Conservation (phyloP, 2,113 vertebrate species). For the Empidonax alnorum region DNA sequence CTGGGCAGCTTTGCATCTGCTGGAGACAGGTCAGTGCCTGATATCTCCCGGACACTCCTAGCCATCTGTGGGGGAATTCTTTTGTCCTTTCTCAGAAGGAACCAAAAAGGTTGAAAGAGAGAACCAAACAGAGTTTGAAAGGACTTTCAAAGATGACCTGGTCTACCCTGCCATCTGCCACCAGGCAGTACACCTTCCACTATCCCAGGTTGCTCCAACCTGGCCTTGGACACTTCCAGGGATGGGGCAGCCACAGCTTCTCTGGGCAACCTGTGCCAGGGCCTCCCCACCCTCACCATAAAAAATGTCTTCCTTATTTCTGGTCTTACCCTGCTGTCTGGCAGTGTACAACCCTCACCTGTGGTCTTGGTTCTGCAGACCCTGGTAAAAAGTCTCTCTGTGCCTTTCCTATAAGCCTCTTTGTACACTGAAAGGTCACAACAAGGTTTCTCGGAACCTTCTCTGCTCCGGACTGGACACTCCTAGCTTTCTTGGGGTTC, state of each 20-base stretch:
- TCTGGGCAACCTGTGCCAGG: neutral
- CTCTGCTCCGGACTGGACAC: neutral
- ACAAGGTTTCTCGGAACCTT: neutral
- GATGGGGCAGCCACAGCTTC: neutral
- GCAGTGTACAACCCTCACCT: accelerated
- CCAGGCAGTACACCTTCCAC: neutral
- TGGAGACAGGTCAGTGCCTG: neutral
- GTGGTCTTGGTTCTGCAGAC: neutral
- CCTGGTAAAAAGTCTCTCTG: neutral
- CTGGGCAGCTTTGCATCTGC: neutral
- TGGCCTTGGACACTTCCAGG: neutral
- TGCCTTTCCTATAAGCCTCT: neutral
- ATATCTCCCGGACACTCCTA: neutral
- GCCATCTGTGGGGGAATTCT: neutral
- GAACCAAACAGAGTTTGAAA: neutral
- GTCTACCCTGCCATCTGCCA: neutral
- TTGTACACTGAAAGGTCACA: neutral
- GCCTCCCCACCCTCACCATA: neutral
- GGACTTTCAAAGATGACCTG: neutral
- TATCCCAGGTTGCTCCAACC: neutral
- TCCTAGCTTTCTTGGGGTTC: neutral
- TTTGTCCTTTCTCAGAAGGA: neutral
- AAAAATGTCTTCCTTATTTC: neutral
- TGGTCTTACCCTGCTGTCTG: neutral
- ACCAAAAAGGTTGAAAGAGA: neutral